phyloP scores from a whole-genome alignment of 2,888 invertebrate genomes.

The Leucophenga maculata region DNA sequence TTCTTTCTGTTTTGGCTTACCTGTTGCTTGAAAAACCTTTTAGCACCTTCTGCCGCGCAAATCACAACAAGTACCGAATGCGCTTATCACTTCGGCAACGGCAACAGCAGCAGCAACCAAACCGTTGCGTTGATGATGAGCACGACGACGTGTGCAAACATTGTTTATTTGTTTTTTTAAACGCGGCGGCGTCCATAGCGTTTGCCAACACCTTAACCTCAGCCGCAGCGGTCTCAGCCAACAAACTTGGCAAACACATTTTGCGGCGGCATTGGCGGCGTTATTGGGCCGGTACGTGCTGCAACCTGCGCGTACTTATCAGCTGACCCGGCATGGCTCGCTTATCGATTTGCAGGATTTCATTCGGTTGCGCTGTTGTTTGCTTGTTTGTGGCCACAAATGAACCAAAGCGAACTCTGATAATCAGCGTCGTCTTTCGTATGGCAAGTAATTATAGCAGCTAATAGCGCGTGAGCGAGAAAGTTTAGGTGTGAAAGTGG shows the following conservation, averaged over 20 bases:
- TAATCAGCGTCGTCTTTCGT: slow-evolving; percentile 63
- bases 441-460: slow-evolving; percentile 59
- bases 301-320: background rate
- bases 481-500: background rate
- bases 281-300: background rate
- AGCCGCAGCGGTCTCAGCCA: background rate
- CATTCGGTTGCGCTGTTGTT: background rate
- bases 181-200: slow-evolving; percentile 7
- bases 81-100: slow-evolving; percentile 31
- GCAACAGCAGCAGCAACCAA: slow-evolving; percentile 30
- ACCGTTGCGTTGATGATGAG: slow-evolving; percentile 17
- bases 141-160: background rate
- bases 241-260: background rate
- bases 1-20: background rate
- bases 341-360: background rate
- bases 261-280: slow-evolving; percentile 2
- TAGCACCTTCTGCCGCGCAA: slow-evolving; percentile 50
- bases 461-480: slow-evolving; percentile 48
- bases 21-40: slow-evolving; percentile 55
- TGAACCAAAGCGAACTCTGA: slow-evolving; percentile 48
- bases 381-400: slow-evolving; percentile 1
- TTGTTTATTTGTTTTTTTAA: background rate
- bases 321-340: background rate
- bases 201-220: slow-evolving; percentile 9
- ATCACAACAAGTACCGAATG: slow-evolving; percentile 33